Base-by-base conservation (phyloP, 1,140 invertebrate genomes). In the Octopus sinensis region DNA sequence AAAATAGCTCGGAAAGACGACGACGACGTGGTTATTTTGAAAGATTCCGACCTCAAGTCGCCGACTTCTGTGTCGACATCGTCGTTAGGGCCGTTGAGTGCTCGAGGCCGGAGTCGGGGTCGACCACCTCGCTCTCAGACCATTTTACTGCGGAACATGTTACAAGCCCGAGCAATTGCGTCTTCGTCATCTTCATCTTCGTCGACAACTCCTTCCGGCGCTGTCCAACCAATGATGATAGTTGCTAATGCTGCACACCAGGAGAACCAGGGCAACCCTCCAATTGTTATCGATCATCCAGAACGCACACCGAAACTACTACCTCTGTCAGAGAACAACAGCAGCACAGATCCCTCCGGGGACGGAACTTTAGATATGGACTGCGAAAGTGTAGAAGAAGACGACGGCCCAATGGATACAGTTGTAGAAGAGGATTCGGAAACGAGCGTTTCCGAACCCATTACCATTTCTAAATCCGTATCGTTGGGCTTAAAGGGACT, bases 351-450 rank as follows among this genome's bases (percentile, higher is more conserved):
- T 1, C 30, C 43, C 17, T 43, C n/a, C 5, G 76, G 76, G 23
- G 52, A 51, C 17, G 43, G 52, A 23, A 53, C 30, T 5, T 53
- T 77, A 13, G 43, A 52, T 53, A 77, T 77, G 76, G 76, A 77
- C 76, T 77, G 76, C 51, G 76, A 77, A 43, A 77, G 23, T 52
- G 76, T 77, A 5, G 76, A 77, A 12, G 76, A 77, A 43, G 76
- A 77, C 51, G 13, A 77, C 17, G n/a, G 12, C 12, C 30, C 30
- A 17, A 9, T 52, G 5, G 30, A 51, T 17, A 53, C 12, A 6
- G 76, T 77, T 77, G 76, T 77, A 17, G 76, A 77, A 77, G 76
- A 77, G 43, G 76, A 77, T 13, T 51, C 12, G 4, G 76, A 52
- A 23, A 51, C n/a, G 12, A 53, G 52, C 52, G 30, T 77, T 6